phyloP scores from a whole-genome alignment of 2,797 vertebrate genomes.

The Enteromius fasciolatus region DNA sequence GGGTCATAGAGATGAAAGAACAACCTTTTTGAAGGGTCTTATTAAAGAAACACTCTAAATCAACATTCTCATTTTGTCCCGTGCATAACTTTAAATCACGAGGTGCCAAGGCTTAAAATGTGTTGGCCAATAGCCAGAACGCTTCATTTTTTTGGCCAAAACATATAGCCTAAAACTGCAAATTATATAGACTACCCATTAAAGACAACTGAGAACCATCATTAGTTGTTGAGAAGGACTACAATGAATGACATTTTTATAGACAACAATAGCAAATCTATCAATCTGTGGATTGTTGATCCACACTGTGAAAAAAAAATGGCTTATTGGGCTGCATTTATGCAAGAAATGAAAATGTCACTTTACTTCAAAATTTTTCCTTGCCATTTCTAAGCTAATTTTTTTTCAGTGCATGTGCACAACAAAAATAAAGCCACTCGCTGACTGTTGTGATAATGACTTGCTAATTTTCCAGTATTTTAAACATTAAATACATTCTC shows the following conservation, averaged over 20 bases:
- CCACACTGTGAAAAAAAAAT: background rate
- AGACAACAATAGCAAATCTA: background rate
- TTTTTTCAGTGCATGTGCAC: too few relatives aligned
- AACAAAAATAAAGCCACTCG: background rate
- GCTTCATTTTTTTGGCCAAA: slow-evolving; percentile 17
- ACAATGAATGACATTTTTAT: background rate
- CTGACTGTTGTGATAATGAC: too few relatives aligned
- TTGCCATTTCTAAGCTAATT: background rate
- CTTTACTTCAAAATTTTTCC: background rate
- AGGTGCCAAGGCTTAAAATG: slow-evolving; percentile 33
- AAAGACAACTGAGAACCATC: background rate
- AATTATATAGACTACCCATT: slow-evolving; percentile 8
- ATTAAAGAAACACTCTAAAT: slow-evolving; percentile 50
- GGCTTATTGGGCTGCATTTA: background rate
- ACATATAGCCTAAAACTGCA: background rate
- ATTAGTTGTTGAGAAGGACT: background rate
- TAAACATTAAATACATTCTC: background rate
- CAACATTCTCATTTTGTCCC: slow-evolving; percentile 17
- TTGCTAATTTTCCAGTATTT: background rate
- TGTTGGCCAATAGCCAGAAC: slow-evolving; percentile 20
- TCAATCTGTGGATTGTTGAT: background rate
- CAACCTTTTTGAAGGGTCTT: slow-evolving; percentile 15
- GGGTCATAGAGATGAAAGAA: slow-evolving; percentile 46
- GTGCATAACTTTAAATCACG: slow-evolving; percentile 45
- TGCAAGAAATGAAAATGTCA: background rate